phyloP scores from a whole-genome alignment of 2,888 invertebrate genomes.

The Zhuqinia jingwanae region DNA sequence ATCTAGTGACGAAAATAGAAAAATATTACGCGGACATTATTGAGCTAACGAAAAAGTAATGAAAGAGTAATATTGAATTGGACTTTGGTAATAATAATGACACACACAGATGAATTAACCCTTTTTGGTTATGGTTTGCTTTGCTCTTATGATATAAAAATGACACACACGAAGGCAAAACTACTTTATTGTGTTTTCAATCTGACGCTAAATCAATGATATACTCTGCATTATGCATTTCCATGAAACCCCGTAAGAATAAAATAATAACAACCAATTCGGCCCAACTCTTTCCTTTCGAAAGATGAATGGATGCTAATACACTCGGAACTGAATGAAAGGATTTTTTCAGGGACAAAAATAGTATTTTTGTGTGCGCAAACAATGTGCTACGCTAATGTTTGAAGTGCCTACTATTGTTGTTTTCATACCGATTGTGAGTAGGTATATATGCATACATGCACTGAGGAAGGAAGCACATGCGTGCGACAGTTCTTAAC shows the following conservation, averaged over 20 bases:
- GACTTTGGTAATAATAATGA: conserved; percentile 42
- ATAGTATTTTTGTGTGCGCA: conserved; percentile 34
- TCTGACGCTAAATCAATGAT: conserved; percentile 43
- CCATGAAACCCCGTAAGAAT: conserved; percentile 29
- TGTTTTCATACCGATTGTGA: no score
- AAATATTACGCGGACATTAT: conserved; percentile 37
- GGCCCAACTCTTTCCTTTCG: conserved; percentile 47
- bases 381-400: conserved; percentile 28
- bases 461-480: background rate
- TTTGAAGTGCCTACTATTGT: conserved; percentile 49
- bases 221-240: conserved; percentile 24
- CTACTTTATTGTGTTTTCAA: conserved; percentile 12
- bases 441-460: no score
- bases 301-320: conserved; percentile 49
- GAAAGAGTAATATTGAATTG: conserved; percentile 30
- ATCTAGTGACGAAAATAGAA: conserved; percentile 43
- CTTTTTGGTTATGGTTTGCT: background rate
- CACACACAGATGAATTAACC: conserved; percentile 7
- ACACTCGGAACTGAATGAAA: conserved; percentile 26
- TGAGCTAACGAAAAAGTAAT: conserved; percentile 47
- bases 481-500: conserved; percentile 39
- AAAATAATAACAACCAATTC: conserved; percentile 3
- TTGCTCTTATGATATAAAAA: conserved; percentile 51
- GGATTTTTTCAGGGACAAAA: conserved; percentile 57
- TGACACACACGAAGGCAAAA: conserved; percentile 67